Evolutionary conservation across 35 echinoderm and acorn worm species (phyloP), one percentile per base, ranked within the genome.

Genomic region (Patiria miniata): DNA sequence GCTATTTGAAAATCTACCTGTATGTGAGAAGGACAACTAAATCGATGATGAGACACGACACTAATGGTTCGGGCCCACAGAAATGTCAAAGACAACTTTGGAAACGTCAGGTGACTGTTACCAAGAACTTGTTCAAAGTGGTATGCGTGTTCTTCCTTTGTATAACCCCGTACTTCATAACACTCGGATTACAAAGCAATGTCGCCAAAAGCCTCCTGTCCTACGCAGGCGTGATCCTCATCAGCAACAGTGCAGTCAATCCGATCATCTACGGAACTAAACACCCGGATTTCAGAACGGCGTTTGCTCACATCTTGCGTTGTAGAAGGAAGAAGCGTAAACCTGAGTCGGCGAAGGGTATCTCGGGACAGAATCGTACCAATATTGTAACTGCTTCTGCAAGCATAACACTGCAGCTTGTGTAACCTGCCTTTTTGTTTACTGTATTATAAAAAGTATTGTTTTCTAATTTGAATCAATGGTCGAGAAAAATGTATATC

Each of bases 211-310:
- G 86, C 15, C 59, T 87, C 12, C 42, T 47, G 42, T 47, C 42
- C 42, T 47, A 47, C 42, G 42, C 42, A 47, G 42, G 4, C 4
- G 42, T 12, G 12, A 47, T 47, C 42, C 42, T 47, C 42, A 47
- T 47, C 4, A 47, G 68, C 22, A 93, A 93, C 86, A 78, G 87
- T 50, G 40, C 80, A 51, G 58, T 93, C 17, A 93, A 93, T 79
- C 92, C 92, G 12, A 79, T 93, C 26, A 89, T 93, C 51, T 93
- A 93, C 40, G 92, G 92, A 36, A 51, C 89, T 7, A 93, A 82
- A 32, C 92, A 93, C 39, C 92, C 92, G 8, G 80, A 84, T 17
- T 88, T 88, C 34, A 51, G 47, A 16, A 78, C 59, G 77, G 86
- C 80, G 18, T 88, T 88, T 37, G 21, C 22, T 19, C 36, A 32